Percentiles rank a stretch among this genome's conserved stretches.
These are phyloP conservation scores for Phanerotoma sp. DNA, from an alignment of 2,888 invertebrate genomes.

Conservation along the genomic window DNA sequence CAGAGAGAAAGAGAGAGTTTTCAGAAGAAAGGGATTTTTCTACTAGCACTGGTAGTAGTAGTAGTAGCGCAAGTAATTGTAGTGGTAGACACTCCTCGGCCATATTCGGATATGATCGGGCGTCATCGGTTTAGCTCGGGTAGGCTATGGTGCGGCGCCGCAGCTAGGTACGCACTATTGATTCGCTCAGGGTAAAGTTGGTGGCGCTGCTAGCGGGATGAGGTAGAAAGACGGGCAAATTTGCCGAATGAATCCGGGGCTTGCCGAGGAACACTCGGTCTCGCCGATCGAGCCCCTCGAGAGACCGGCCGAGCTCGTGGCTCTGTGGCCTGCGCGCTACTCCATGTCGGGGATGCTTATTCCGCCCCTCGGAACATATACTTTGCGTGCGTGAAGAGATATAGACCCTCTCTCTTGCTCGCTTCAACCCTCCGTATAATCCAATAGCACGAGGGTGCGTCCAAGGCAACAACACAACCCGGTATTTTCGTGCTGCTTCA, in stretches of 20 bases:
- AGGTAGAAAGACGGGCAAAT: constrained; percentile 37
- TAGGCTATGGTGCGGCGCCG: constrained; percentile 31
- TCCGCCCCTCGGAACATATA: constrained; percentile 16
- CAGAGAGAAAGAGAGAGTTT: constrained; percentile 1
- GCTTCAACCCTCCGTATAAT: constrained; percentile 3
- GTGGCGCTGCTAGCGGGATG: constrained; percentile 35
- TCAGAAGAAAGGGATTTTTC: constrained; percentile 19
- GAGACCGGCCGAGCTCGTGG: constrained; percentile 34
- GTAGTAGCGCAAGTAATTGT: too few species aligned
- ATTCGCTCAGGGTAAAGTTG: constrained; percentile 47
- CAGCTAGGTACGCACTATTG: constrained; percentile 53
- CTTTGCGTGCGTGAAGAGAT: constrained; percentile 22
- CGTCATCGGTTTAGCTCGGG: constrained; percentile 41
- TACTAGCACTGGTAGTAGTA: too few species aligned
- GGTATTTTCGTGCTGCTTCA: constrained; percentile 14
- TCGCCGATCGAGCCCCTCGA: constrained; percentile 28
- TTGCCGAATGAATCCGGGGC: constrained; percentile 33
- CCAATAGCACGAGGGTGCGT: constrained; percentile 19
- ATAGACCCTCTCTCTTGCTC: not conserved
- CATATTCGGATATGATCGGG: constrained; percentile 45
- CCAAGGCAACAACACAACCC: constrained; percentile 13
- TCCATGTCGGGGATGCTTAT: constrained; percentile 15
- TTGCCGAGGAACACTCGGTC: constrained; percentile 32
- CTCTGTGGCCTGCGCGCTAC: constrained; percentile 17
- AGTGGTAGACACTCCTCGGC: too few species aligned